Evolutionary conservation across 2,113 vertebrate genomes (phyloP).

Genomic region (Megaleporinus macrocephalus): DNA sequence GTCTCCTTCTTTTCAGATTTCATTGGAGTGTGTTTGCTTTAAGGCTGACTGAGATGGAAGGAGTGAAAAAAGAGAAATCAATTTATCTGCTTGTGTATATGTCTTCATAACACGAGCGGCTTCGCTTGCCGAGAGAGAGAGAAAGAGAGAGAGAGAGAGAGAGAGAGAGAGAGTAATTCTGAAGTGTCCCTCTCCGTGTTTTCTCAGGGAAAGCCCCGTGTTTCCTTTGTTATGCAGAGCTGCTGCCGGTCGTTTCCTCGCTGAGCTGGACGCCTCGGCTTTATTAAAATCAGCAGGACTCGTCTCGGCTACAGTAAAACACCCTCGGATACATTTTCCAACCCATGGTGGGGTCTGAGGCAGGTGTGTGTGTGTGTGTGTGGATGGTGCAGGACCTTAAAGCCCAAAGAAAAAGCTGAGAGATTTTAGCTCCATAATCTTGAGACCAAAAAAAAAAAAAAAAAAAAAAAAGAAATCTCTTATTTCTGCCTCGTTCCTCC

Average conservation of each 20-base stretch:
- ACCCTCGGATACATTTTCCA: not conserved
- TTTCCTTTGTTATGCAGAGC: conserved; percentile 33
- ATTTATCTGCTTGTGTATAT: conserved; percentile 49
- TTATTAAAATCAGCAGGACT: conserved; percentile 32
- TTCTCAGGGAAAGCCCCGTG: conserved; percentile 12
- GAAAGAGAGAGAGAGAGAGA: conserved; percentile 2
- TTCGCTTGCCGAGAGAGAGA: not conserved
- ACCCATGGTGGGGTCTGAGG: not conserved
- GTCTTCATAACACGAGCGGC: conserved; percentile 35
- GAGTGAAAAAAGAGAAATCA: conserved; percentile 39
- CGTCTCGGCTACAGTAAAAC: conserved; percentile 1
- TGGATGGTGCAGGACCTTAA: not conserved
- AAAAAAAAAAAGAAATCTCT: no score
- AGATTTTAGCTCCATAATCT: no score
- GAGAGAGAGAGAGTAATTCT: conserved; percentile 27
- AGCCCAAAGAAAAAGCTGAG: not conserved
- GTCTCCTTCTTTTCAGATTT: conserved; percentile 44
- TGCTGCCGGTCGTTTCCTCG: not conserved
- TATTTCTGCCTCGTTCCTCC: no score
- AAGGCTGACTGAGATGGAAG: conserved; percentile 25
- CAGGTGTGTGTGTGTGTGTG: not conserved
- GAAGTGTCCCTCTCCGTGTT: conserved; percentile 27
- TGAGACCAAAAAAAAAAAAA: no score
- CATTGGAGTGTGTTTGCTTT: conserved; percentile 45
- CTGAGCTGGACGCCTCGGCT: not conserved